A percentile compares a stretch with the other conserved stretches of the same genome.
These are phyloP conservation scores for Papilio dardanus DNA, from an alignment of 1,140 invertebrate species.

Conservation along the genomic window DNA sequence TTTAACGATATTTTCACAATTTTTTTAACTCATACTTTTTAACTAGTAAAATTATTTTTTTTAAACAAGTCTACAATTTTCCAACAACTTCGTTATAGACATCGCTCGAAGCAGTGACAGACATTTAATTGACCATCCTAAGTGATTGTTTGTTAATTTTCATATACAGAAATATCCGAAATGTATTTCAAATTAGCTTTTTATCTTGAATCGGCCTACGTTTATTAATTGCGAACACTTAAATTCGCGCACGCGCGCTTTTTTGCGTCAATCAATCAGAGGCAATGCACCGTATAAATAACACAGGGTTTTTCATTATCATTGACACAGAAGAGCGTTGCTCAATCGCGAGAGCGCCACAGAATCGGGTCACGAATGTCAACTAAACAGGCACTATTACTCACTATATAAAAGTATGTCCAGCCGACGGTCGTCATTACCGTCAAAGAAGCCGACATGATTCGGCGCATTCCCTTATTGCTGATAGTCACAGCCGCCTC, in stretches of 20 bases:
- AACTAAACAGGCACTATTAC: conserved; percentile 65
- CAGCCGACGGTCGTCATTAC: conserved; percentile 71
- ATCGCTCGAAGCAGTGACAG: no score
- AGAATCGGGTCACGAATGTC: conserved; percentile 74
- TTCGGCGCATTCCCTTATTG: conserved; percentile 54
- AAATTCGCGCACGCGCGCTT: conserved; percentile 38
- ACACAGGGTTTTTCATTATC: conserved; percentile 77
- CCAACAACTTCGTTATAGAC: no score
- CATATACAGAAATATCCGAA: not conserved
- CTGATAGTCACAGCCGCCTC: conserved; percentile 51
- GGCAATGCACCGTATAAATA: conserved; percentile 68
- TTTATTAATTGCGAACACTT: conserved; percentile 22
- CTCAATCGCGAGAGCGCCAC: conserved; percentile 71
- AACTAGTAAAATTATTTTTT: no score
- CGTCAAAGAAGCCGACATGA: conserved; percentile 59
- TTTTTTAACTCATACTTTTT: no score
- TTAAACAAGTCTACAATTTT: no score
- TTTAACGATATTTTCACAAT: no score
- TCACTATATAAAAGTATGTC: conserved; percentile 71
- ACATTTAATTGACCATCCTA: not conserved
- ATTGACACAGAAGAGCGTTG: conserved; percentile 78
- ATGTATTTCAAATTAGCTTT: no score
- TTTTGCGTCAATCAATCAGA: conserved; percentile 47
- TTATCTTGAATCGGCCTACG: no score
- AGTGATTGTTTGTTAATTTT: not conserved